Base-by-base conservation (phyloP, 2,888 invertebrate genomes). In the Zaprionus obscuricornis region DNA sequence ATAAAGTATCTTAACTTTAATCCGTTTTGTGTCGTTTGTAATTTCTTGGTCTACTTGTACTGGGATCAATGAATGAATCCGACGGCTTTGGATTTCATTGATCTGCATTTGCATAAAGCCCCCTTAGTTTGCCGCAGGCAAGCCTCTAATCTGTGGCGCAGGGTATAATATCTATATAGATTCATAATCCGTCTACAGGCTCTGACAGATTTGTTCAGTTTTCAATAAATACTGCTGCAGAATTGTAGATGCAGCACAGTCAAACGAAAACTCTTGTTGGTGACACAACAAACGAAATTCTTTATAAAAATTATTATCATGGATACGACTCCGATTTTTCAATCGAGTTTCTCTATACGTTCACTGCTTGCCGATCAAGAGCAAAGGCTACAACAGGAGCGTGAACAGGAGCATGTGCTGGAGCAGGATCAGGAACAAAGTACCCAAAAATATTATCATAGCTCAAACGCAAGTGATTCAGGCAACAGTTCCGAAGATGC, bases 321-420 rank as follows among this genome's bases (percentile, higher is more conserved):
- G 74, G 70, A 67, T 37, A 96, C 82, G 47, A 46, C 74, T 18
- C 64, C 76, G 1, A 68, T 79, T 2, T 86, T 87, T 11, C 50
- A 87, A 31, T 87, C 86, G 0, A 87, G 79, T 27, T 87, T 87
- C 50, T 87, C 87, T 16, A 87, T 87, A 24, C 74, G 86, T 14
- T 79, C 86, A 2, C 57, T 87, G 29, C 57, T 86, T 5, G 22
- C 22, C 7, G 7, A 22, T 5, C 4, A 22, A 22, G 22, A 22
- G 22, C 22, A 22, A 22, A 27, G 22, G 6, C 11, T 6, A 51
- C 37, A 27, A 13, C 24, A 33, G 11, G 18, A 39, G 10, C 27
- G 13, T 0, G 33, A 33, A 8, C 27, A 47, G 3, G 11, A 18
- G 14, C 26, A 33, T 7, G 13, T 13, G 13, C 17, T 13, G 34